A percentile compares a stretch with the other conserved stretches of the same genome.
phyloP scores from a whole-genome alignment of 2,797 vertebrate genomes.

The Esox masquinongy region DNA sequence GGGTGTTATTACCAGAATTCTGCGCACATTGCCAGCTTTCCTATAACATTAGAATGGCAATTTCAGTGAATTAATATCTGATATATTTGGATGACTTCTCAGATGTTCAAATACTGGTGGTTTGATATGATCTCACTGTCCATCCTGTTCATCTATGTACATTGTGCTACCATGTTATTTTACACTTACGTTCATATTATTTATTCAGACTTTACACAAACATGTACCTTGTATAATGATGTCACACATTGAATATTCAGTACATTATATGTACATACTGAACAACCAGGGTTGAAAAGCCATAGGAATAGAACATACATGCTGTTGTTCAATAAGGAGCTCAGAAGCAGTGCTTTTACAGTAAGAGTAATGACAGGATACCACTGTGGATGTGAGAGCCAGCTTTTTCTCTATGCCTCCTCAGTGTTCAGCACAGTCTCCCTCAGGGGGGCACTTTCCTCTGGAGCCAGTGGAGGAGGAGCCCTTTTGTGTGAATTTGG shows the following conservation, averaged over 20 bases:
- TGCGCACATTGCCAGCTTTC: background rate
- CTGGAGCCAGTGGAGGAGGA: slow-evolving; percentile 75
- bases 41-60: background rate
- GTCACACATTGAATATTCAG: slow-evolving; percentile 42
- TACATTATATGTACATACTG: slow-evolving; percentile 19
- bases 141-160: background rate
- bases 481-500: slow-evolving; percentile 77
- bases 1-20: background rate
- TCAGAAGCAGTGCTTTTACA: slow-evolving; percentile 60
- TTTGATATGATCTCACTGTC: background rate
- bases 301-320: slow-evolving; percentile 39
- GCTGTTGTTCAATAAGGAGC: slow-evolving; percentile 43
- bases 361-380: slow-evolving; percentile 52
- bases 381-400: slow-evolving; percentile 52
- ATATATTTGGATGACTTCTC: background rate
- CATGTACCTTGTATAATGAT: slow-evolving; percentile 3
- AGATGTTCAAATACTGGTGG: background rate
- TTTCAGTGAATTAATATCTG: background rate
- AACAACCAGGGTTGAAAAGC: slow-evolving; percentile 20
- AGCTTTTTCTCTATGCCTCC: slow-evolving; percentile 41
- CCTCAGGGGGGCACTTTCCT: slow-evolving; percentile 72
- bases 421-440: slow-evolving; percentile 61
- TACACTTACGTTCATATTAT: background rate
- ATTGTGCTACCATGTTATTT: background rate
- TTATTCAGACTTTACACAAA: background rate